Evolutionary conservation across 23 tunicate genomes (phyloP), one percentile per base, ranked within the genome.

Genomic region (Clavelina lepadiformis): DNA sequence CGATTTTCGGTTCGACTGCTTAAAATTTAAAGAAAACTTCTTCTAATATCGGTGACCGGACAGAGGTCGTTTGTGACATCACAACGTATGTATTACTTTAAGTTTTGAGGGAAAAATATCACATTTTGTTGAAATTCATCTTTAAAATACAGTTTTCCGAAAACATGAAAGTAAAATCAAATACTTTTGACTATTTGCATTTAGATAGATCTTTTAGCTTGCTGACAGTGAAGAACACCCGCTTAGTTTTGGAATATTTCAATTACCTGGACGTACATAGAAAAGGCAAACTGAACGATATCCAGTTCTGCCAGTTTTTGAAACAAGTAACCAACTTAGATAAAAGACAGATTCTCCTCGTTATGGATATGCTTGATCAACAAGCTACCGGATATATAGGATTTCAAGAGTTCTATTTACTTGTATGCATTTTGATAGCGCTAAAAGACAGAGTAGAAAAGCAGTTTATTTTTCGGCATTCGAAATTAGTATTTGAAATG

Each of bases 391-490:
- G 97, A 1, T 89, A 77, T 57, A 89, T 89, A 31, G 61, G 75
- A 18, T 89, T 85, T 55, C 71, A 85, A 58, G 82, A 79, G 37
- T 93, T 93, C 69, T 93, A 85, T 44, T 33, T 81, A 49, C 56
- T 93, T 0, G 60, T 67, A 13, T 85, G 93, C 44, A 81, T 93
- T 69, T 49, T 93, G 3, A 85, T 93, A 5, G 81, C 98, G 8
- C 54, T 93, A 33, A 93, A 93, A 62, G 94, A 85, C 51, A 51
- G 79, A 23, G 89, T 82, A n/a, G 89, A 73, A 65, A 82, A 82
- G 34, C 96, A 85, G 41, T 93, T 93, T 53, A 83, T 80, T 23
- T 85, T 85, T 73, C 93, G 94, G 5, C 94, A 93, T 35, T 93
- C 93, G 33, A 93, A 93, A 51, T 25, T 93, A 0, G 98, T 93